Evolutionary conservation across 2,113 vertebrate genomes (phyloP), one percentile per base, ranked within the genome.

Genomic region (Eleginops maclovinus): DNA sequence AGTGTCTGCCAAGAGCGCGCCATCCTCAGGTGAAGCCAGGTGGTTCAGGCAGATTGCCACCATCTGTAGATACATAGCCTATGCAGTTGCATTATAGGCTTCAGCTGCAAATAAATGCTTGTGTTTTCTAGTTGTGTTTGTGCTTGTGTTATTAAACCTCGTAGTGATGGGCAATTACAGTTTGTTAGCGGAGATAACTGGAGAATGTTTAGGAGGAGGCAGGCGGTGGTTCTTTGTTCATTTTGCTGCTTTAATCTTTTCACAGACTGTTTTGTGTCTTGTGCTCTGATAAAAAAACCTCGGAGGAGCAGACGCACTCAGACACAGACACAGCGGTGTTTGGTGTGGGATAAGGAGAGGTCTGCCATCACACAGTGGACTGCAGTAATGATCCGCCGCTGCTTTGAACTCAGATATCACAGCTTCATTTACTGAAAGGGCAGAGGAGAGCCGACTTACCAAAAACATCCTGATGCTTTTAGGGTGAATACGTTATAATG

Each of bases 401-500:
- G 62, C 89, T 84, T 87, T 85, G 73, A 83, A 87, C 65, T 85
- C 24, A 0, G 1, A 83, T 83, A 87, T 85, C 77, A 73, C 72
- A 71, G 67, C 60, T 28, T 81, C 0, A 1, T 82, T 79, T 60
- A 75, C 26, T 79, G 55, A 78, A 65, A 76, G 75, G 41, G 19
- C 49, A 75, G 60, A 62, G 50, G 14, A 31, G 53, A 58, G 81
- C 66, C 56, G 68, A 60, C 62, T 61, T 66, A 67, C 51, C 21
- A 67, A 65, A 60, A 55, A 8, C 68, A 65, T 31, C 53, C 46
- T 61, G 22, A 53, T 41, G 21, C 41, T 66, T 78, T 64, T 26
- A 9, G 36, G 62, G 47, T 55, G 59, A 54, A 61, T 19, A 28
- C 58, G 6, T 28, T 19, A 43, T 65, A 69, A 66, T 58, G 36